A percentile compares a stretch with the other conserved stretches of the same genome.
Evolutionary conservation across 2,113 vertebrate genomes (phyloP).

Genomic region (Sporophila hypoxantha): DNA sequence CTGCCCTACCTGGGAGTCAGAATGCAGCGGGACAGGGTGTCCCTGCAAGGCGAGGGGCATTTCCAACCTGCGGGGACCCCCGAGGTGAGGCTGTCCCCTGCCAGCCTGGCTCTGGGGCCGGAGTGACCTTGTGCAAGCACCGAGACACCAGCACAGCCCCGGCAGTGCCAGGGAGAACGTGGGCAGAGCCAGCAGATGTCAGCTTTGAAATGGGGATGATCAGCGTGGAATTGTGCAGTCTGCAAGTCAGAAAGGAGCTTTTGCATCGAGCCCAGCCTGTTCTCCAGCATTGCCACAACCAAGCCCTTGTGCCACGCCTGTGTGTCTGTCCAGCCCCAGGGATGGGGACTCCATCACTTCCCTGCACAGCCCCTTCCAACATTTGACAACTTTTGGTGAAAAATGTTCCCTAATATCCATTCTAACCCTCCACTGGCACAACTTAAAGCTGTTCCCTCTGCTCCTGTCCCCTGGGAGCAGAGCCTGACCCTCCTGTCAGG

Average conservation of each 20-base stretch:
- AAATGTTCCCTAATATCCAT: not conserved
- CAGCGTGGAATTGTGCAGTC: fast-evolving
- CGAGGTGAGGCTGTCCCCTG: not conserved
- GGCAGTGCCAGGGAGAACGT: fast-evolving
- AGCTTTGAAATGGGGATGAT: not conserved
- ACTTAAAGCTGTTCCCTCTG: not conserved
- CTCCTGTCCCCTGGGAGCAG: not conserved
- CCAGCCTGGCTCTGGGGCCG: fast-evolving
- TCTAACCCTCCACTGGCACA: not conserved
- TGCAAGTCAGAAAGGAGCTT: not conserved
- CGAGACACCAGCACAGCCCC: not conserved
- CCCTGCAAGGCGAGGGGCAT: not conserved
- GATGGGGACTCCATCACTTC: not conserved
- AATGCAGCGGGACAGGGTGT: fast-evolving
- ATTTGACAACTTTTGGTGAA: not conserved
- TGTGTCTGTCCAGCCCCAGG: fast-evolving
- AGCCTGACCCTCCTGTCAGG: not conserved
- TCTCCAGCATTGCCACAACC: not conserved
- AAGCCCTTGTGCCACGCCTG: not conserved
- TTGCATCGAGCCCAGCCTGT: not conserved
- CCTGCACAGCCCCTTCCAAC: not conserved
- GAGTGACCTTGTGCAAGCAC: not conserved
- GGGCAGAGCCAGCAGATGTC: not conserved
- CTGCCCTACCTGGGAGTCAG: not conserved
- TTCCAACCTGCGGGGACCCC: not conserved